Evolutionary conservation across 1,140 invertebrate genomes (phyloP), one percentile per base, ranked within the genome.

Genomic region (Apis florea): DNA sequence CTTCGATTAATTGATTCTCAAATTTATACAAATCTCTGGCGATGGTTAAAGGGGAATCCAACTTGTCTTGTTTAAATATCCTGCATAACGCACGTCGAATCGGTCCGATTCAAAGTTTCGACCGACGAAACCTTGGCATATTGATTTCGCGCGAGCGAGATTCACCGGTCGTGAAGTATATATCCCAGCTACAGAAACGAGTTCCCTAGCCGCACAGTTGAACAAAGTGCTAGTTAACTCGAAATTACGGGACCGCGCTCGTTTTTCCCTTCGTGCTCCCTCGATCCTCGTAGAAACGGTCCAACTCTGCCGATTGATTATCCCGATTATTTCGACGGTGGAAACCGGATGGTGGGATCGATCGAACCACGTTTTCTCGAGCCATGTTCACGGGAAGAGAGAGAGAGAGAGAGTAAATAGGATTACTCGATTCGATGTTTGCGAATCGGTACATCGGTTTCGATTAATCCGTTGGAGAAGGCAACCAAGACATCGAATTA

Each of bases 171-270:
- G 64, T 21, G 10, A 4, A 19, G n/a, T n/a, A n/a, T 19, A 24
- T 61, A 40, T 6, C 31, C 21, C 31, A 17, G n/a, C 64, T 17
- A 31, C 12, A 9, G 66, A 68, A 68, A 68, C 40, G 40, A 68
- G 8, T 68, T 21, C 13, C 47, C 10, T 9, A 12, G 40, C 66
- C 66, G 40, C 66, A 47, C 12, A 68, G n/a, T 68, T 49, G 66
- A 21, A 68, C 66, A n/a, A 68, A 68, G 66, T 68, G 40, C 66
- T 49, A n/a, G 66, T 68, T 68, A 68, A 49, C 66, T 68, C 66
- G 66, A 68, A 68, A 68, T 68, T 49, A 68, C 66, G 13, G 66
- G 66, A 40, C n/a, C 66, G 49, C 66, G 31, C 40, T n/a, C 21
- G 66, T 68, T 68, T 68, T 68, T 68, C 66, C 17, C 26, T 24